Evolutionary conservation across 1,140 invertebrate species (phyloP).

Genomic region (Stratiolaelaps scimitus): DNA sequence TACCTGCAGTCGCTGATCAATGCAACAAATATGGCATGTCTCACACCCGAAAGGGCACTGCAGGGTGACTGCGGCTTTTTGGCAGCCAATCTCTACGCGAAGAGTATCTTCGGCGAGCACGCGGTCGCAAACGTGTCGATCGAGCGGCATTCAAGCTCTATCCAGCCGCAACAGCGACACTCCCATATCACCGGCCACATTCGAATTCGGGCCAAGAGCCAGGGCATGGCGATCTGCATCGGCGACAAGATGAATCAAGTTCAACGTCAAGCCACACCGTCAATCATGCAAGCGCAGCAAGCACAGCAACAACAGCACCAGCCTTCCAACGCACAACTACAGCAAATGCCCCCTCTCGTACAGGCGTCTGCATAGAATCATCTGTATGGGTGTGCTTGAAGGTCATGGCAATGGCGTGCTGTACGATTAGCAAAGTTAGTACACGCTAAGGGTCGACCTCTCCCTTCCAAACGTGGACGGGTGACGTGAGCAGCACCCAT

Average conservation of each 20-base stretch:
- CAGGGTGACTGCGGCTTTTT: conserved; percentile 95
- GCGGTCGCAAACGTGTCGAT: conserved; percentile 95
- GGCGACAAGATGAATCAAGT: conserved; percentile 92
- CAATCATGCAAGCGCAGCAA: no score
- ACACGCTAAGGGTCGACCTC: no score
- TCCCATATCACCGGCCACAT: conserved; percentile 89
- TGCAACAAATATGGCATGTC: conserved; percentile 96
- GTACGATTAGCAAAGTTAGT: no score
- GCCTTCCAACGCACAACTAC: no score
- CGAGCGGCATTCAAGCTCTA: conserved; percentile 53
- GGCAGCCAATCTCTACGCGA: conserved; percentile 97
- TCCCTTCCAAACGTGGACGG: no score
- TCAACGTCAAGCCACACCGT: conserved; percentile 44
- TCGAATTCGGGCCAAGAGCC: conserved; percentile 87
- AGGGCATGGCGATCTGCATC: conserved; percentile 91
- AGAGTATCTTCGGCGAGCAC: conserved; percentile 98
- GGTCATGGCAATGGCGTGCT: no score
- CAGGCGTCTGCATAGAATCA: no score
- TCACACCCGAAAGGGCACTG: conserved; percentile 88
- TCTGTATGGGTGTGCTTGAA: no score
- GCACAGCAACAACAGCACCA: no score
- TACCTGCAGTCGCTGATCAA: conserved; percentile 84
- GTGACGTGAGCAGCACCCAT: no score
- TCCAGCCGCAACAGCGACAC: conserved; percentile 59
- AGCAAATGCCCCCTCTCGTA: no score